Evolutionary conservation across 1,140 invertebrate genomes (phyloP).

Genomic region (Hycleus phaleratus): DNA sequence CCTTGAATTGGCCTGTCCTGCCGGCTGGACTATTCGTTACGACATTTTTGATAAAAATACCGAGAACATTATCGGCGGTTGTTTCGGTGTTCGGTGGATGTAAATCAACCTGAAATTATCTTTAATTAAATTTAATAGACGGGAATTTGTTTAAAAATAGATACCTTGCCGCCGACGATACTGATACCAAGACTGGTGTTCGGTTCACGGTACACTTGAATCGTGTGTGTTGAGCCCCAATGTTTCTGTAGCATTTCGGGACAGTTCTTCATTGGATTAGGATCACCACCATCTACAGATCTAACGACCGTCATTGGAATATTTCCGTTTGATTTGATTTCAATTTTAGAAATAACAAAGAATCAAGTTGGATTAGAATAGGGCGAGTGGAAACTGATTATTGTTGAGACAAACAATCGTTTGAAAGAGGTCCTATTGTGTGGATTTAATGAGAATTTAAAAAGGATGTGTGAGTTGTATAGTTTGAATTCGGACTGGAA

Average conservation of each 20-base stretch:
- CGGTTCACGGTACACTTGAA: conserved; percentile 65
- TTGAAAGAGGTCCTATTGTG: too few species aligned
- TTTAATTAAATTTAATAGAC: not conserved
- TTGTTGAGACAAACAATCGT: too few species aligned
- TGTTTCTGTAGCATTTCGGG: conserved; percentile 55
- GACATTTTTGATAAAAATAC: conserved; percentile 98
- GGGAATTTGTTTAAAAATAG: not conserved
- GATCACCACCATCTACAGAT: conserved; percentile 20
- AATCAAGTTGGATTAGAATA: too few species aligned
- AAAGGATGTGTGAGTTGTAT: too few species aligned
- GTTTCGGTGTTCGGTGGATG: conserved; percentile 40
- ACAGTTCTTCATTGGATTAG: conserved; percentile 10
- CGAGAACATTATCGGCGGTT: conserved; percentile 55
- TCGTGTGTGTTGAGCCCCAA: conserved; percentile 77
- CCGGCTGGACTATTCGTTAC: conserved; percentile 92
- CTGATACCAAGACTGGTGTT: conserved; percentile 81
- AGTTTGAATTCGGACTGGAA: too few species aligned
- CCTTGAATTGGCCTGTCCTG: conserved; percentile 76
- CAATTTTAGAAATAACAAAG: too few species aligned
- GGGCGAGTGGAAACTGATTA: too few species aligned
- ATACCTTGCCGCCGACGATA: conserved; percentile 93
- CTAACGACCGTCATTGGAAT: conserved; percentile 31
- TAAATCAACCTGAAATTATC: conserved; percentile 48
- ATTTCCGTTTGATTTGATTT: too few species aligned
- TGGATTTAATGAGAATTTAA: too few species aligned